Evolutionary conservation across 35 echinoderm and acorn worm genomes (phyloP), one percentile per base, ranked within the genome.

Genomic region (Eucidaris tribuloides): DNA sequence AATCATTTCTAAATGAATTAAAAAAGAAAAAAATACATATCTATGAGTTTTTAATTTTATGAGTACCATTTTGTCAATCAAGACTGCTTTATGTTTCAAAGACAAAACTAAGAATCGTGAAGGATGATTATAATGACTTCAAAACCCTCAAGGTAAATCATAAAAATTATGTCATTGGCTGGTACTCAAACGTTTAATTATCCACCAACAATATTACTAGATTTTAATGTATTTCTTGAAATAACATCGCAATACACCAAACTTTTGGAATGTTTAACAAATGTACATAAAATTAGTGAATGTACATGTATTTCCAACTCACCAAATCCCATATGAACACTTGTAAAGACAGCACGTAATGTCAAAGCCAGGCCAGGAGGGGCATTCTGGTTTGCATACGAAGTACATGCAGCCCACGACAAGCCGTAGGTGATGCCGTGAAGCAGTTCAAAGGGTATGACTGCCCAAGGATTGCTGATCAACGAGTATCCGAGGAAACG

Each of bases 361-460:
- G 86, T 90, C 58, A 83, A 49, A 77, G 90, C 91, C 83, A 99
- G 83, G 59, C 96, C 91, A 42, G 96, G 83, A 18, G 96, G 96
- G 35, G 96, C 91, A 48, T 86, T 90, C 29, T 82, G 65, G 57
- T 84, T 87, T 30, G 90, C 87, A 77, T 90, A 99, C 31, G 71
- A 77, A 52, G 82, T 93, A 50, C 91, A 88, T 24, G 91, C 87
- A 49, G 96, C 91, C 90, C 90, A 99, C 3, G 87, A 86, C 41
- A 87, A 91, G 5, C 96, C 96, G 77, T 90, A 99, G 0, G 96
- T 99, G 54, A 93, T 88, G 5, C 96, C 96, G 88, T 99, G 96
- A 45, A 99, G 85, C 6, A 93, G 87, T 54, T 99, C 96, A 81
- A 99, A 82, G 38, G 91, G 91, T 42, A 99, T 39, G 5, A 99